Conservation (phyloP, 1,140 invertebrate species). For the Cydia amplana region DNA sequence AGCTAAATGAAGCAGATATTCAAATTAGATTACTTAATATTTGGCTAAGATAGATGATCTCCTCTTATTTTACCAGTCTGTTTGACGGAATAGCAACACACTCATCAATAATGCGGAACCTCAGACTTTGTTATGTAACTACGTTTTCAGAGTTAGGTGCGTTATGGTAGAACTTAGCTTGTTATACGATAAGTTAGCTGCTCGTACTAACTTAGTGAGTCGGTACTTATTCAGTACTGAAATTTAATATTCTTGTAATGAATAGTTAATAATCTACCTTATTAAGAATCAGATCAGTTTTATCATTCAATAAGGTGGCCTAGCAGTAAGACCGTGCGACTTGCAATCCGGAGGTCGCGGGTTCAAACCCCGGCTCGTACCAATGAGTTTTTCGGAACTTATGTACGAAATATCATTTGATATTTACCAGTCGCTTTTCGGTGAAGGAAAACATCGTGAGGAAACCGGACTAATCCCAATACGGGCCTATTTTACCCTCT, state of each 20-base stretch:
- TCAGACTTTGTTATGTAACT: constrained; percentile 11
- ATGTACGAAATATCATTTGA: no score
- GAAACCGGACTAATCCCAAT: no score
- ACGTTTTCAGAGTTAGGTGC: constrained; percentile 14
- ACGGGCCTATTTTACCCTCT: no score
- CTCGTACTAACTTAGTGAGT: background rate
- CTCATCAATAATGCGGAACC: constrained; percentile 1
- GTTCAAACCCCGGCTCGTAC: no score
- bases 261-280: background rate
- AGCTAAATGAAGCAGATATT: constrained; percentile 6
- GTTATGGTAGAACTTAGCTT: constrained; percentile 6
- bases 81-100: background rate
- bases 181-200: constrained; percentile 4
- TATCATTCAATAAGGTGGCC: no score
- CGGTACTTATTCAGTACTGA: background rate
- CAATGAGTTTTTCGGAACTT: no score
- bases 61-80: background rate
- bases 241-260: background rate
- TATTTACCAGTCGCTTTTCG: no score
- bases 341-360: no score
- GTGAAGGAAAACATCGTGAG: no score
- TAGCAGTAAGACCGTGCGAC: no score
- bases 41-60: constrained; percentile 1
- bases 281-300: no score
- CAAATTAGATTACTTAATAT: background rate